A percentile compares a stretch with the other conserved stretches of the same genome.
These are phyloP conservation scores for Heliconius erato DNA, from an alignment of 2,888 invertebrate species.

Conservation along the genomic window DNA sequence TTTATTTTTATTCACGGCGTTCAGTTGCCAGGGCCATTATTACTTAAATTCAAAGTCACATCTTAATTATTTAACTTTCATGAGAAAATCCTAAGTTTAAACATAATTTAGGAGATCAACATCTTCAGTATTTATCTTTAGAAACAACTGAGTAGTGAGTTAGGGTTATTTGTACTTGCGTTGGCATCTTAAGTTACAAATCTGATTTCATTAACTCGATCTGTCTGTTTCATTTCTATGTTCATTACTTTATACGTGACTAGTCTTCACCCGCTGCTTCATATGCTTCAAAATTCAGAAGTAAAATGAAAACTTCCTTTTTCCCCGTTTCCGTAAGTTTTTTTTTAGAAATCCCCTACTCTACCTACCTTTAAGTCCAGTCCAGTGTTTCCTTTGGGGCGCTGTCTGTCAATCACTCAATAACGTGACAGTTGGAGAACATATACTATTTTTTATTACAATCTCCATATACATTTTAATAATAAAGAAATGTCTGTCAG, in stretches of 20 bases:
- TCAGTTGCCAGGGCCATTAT: background rate
- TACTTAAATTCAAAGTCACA: background rate
- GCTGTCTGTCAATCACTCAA: too few species aligned
- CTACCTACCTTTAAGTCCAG: too few species aligned
- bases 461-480: too few species aligned
- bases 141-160: slow-evolving; percentile 22
- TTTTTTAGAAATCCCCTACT: too few species aligned
- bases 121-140: slow-evolving; percentile 31
- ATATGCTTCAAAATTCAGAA: too few species aligned
- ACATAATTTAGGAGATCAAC: slow-evolving; percentile 36
- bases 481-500: too few species aligned
- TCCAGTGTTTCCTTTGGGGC: too few species aligned
- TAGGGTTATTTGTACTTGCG: slow-evolving; percentile 15
- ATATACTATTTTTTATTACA: too few species aligned
- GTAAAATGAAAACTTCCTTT: too few species aligned
- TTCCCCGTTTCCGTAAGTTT: too few species aligned
- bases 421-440: too few species aligned
- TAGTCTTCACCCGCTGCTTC: background rate
- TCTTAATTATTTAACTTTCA: slow-evolving; percentile 14
- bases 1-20: background rate
- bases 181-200: slow-evolving; percentile 3
- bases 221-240: background rate
- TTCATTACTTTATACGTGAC: background rate
- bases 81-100: slow-evolving; percentile 23
- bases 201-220: background rate